Evolutionary conservation across 2,888 invertebrate species (phyloP).

Genomic region (Ornithoptera alexandrae): DNA sequence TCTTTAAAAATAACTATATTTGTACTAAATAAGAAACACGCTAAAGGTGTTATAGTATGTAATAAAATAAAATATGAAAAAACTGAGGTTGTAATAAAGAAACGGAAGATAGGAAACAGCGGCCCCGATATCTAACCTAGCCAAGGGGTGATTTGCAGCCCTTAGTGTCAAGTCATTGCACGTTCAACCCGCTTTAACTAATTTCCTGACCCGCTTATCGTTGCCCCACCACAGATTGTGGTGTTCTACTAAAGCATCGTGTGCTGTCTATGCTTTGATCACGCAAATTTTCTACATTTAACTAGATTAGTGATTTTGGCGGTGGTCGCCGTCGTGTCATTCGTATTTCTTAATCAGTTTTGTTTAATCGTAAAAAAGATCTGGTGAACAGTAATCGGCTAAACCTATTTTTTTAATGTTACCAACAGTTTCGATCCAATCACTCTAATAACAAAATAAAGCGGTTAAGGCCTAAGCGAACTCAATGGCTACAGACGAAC

Average conservation of each 20-base stretch:
- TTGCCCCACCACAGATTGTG: neutral
- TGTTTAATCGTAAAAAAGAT: too few species aligned
- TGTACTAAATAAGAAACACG: neutral
- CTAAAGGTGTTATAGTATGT: neutral
- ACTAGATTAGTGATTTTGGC: neutral
- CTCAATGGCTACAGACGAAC: too few species aligned
- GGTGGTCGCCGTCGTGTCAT: neutral
- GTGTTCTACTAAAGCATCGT: neutral
- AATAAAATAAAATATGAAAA: neutral
- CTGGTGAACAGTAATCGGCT: too few species aligned
- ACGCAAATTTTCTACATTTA: neutral
- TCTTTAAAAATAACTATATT: neutral
- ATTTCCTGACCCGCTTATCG: slow-evolving; percentile 15
- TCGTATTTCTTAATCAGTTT: too few species aligned
- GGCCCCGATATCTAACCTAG: neutral
- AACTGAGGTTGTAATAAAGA: neutral
- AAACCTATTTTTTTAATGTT: too few species aligned
- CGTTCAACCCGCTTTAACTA: slow-evolving; percentile 11
- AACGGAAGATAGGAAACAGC: neutral
- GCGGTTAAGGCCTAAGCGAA: too few species aligned
- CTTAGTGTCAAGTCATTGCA: slow-evolving; percentile 9
- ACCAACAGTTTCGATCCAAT: too few species aligned
- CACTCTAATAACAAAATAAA: too few species aligned
- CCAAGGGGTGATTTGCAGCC: slow-evolving; percentile 8
- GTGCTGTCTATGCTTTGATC: neutral